These are phyloP conservation scores for Crocodylus rhombifer DNA, from an alignment of 2,797 vertebrate genomes.

Conservation along the genomic window DNA sequence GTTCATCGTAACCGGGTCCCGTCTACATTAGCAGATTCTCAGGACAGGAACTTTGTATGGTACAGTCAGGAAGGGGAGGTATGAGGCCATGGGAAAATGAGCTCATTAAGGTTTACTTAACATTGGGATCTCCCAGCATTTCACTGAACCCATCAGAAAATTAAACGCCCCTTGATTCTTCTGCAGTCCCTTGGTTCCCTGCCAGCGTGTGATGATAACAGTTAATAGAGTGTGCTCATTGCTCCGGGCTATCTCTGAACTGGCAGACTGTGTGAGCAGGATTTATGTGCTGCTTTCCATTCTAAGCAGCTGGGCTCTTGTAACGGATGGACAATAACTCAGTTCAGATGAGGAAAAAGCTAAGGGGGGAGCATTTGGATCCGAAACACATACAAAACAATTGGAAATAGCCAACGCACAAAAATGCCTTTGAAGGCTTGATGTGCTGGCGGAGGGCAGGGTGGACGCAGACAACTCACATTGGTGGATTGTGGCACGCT, in stretches of 20 bases:
- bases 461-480: background rate
- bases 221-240: background rate
- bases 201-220: background rate
- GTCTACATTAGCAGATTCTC: background rate
- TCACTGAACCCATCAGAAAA: background rate
- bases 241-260: background rate
- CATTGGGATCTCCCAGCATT: background rate
- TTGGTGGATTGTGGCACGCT: accelerated
- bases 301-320: background rate
- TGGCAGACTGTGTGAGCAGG: background rate
- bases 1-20: background rate
- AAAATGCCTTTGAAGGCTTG: background rate
- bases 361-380: background rate
- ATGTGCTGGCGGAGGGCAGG: background rate
- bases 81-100: background rate
- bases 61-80: background rate
- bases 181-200: background rate
- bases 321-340: background rate
- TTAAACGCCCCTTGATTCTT: background rate
- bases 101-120: background rate
- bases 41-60: background rate
- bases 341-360: accelerated
- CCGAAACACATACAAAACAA: background rate
- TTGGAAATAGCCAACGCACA: background rate
- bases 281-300: background rate